Percentiles rank a stretch among this genome's conserved stretches.
phyloP scores from a whole-genome alignment of 1,140 invertebrate genomes.

The Uloborus diversus region DNA sequence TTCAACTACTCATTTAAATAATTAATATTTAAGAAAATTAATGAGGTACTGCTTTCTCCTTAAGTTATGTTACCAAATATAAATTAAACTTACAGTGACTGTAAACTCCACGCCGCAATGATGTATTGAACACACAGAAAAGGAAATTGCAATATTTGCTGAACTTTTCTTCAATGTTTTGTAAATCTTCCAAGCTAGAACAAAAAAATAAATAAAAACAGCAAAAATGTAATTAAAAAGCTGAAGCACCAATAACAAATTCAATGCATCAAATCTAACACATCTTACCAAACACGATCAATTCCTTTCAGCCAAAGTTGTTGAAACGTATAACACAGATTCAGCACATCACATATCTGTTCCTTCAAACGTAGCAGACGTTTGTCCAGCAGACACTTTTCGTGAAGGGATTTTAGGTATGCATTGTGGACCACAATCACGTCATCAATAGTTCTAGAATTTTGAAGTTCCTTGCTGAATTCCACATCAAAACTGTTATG shows the following conservation, averaged over 20 bases:
- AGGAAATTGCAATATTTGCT: constrained; percentile 20
- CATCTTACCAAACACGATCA: constrained; percentile 5
- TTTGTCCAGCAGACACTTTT: constrained; percentile 12
- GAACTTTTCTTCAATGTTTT: constrained; percentile 16
- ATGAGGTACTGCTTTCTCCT: too few species aligned
- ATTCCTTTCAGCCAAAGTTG: constrained; percentile 33
- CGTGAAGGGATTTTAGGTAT: constrained; percentile 17
- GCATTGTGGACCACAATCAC: constrained; percentile 1
- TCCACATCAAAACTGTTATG: constrained; percentile 23
- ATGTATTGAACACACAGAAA: constrained; percentile 1
- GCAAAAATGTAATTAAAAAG: neutral
- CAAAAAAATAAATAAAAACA: neutral
- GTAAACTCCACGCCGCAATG: constrained; percentile 14
- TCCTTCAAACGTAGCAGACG: constrained; percentile 7
- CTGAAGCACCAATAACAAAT: neutral
- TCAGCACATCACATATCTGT: constrained; percentile 27
- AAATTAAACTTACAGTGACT: neutral
- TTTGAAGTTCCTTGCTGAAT: neutral
- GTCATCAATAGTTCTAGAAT: constrained; percentile 18
- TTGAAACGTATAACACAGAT: constrained; percentile 35
- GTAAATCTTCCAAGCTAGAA: constrained; percentile 20
- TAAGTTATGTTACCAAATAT: too few species aligned
- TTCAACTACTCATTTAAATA: neutral
- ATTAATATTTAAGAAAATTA: neutral
- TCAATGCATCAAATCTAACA: neutral